Evolutionary conservation across 2,888 invertebrate species (phyloP), one percentile per base, ranked within the genome.

Genomic region (Monopis laevigella): DNA sequence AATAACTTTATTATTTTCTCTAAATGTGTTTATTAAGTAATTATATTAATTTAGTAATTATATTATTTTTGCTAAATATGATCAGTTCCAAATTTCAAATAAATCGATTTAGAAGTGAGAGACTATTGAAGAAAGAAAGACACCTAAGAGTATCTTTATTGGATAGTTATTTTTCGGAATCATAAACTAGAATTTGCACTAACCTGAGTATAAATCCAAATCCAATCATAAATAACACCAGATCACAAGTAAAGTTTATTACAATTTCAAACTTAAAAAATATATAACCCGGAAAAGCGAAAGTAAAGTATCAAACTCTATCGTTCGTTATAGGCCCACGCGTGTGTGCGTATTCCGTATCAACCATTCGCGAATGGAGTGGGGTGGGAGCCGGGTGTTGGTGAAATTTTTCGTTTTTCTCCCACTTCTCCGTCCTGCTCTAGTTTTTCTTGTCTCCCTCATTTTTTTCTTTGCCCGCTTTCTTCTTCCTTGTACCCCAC

Each of bases 321-420:
- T 13, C 6, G 10, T 27, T 43, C 58, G 48, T 43, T 18, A 48
- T 54, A 46, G 30, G 41, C 44, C n/a, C 51, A 48, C 59, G 71
- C 67, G 58, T 71, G 77, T 78, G 77, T 77, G 78, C 67, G 78
- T 75, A 72, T 63, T 26, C 34, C 19, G 42, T 42, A 42, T 58
- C 57, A 62, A 62, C 55, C 40, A 26, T 28, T 24, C 21, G 16
- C 28, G 29, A 28, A 29, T 26, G 53, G 54, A 48, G 57, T 53
- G 56, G 56, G 52, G 56, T 54, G 57, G n/a, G n/a, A n/a, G n/a
- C n/a, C n/a, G 45, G 48, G 51, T 55, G 58, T 59, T 60, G 72
- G 69, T 63, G 71, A 75, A 78, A 80, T 77, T 80, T 80, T 80
- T 80, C 78, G 78, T 78, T 78, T 80, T 80, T 80, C 80, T 69